These are phyloP conservation scores for Rattus norvegicus DNA, from an alignment of 2,113 vertebrate species.

Conservation along the genomic window GRCr8 NC_086032.1:102654001-102654500, in stretches of 20 bases:
- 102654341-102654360: fast-evolving
- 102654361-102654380: background rate
- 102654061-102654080: background rate
- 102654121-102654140: background rate
- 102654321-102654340: slow-evolving; percentile 29
- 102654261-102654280: slow-evolving; percentile 59
- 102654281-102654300: slow-evolving; percentile 38
- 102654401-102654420: background rate
- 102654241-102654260: slow-evolving; percentile 39
- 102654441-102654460: background rate
- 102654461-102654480: slow-evolving; percentile 15
- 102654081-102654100: slow-evolving; percentile 5
- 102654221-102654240: slow-evolving; percentile 65
- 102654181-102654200: slow-evolving; percentile 56
- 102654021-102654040: background rate
- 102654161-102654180: slow-evolving; percentile 67
- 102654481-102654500: slow-evolving; percentile 33
- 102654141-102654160: slow-evolving; percentile 47
- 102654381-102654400: background rate
- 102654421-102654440: background rate
- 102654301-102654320: slow-evolving; percentile 22
- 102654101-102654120: background rate
- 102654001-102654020: background rate
- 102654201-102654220: slow-evolving; percentile 25
- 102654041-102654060: background rate